Percentiles rank a stretch among this genome's conserved stretches.
These are phyloP conservation scores for Bergia puertoricense DNA, from an alignment of 92 coral and sea anemone genomes.

Conservation along the genomic window DNA sequence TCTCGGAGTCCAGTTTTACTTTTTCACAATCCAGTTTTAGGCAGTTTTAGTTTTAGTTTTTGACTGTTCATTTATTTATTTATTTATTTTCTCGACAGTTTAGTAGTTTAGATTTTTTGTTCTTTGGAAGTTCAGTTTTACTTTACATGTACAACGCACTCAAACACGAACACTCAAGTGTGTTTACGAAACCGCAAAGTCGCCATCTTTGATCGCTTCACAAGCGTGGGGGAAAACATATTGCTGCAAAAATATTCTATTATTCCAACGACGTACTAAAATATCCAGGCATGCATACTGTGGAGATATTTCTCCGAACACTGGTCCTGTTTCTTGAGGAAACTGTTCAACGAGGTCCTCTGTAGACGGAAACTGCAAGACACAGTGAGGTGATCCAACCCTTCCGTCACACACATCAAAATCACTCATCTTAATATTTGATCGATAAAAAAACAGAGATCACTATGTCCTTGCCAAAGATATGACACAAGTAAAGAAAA, in stretches of 20 bases:
- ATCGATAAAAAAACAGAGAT: background rate
- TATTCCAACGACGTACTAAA: slow-evolving; percentile 16
- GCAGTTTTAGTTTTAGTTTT: too few species aligned
- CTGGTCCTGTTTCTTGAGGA: background rate
- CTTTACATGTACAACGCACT: too few species aligned
- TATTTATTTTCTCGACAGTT: too few species aligned
- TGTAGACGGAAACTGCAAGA: background rate
- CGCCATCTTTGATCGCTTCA: background rate
- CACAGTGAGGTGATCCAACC: background rate
- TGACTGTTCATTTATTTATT: too few species aligned
- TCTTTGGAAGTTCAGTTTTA: too few species aligned
- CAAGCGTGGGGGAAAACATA: slow-evolving; percentile 2
- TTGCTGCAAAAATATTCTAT: background rate
- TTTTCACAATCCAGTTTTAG: too few species aligned
- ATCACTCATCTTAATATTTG: background rate
- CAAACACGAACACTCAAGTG: background rate
- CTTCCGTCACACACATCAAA: background rate
- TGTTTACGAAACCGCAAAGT: background rate
- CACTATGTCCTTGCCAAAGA: background rate
- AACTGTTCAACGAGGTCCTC: slow-evolving; percentile 12
- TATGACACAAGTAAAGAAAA: background rate
- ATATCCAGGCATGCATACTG: slow-evolving; percentile 11
- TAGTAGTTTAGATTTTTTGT: too few species aligned
- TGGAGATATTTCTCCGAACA: slow-evolving; percentile 36
- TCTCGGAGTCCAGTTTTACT: too few species aligned